These are phyloP conservation scores for Pterocles gutturalis DNA, from an alignment of 2,113 vertebrate species.

Conservation along the genomic window DNA sequence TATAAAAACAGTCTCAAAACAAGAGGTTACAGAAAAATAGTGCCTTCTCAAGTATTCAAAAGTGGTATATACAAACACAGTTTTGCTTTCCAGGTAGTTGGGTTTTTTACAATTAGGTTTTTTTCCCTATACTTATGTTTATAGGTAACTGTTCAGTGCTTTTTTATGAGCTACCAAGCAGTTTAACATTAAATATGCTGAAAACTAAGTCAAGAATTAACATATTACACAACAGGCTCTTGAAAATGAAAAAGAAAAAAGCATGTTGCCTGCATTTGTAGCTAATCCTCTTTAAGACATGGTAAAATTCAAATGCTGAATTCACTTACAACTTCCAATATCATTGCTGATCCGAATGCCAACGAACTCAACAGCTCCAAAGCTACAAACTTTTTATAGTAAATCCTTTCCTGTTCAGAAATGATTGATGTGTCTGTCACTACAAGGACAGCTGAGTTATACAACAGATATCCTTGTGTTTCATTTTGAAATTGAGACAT, in stretches of 20 bases:
- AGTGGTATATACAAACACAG: neutral
- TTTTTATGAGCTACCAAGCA: neutral
- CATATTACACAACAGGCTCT: constrained; percentile 66
- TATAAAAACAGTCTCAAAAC: neutral
- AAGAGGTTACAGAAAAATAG: neutral
- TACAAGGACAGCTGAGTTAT: constrained; percentile 75
- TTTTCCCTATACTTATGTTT: neutral
- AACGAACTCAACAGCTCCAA: constrained; percentile 80
- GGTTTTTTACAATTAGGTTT: neutral
- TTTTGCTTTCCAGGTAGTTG: neutral
- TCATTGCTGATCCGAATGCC: constrained; percentile 75
- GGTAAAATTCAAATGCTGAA: constrained; percentile 80
- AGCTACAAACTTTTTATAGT: constrained; percentile 78
- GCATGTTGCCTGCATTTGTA: constrained; percentile 78
- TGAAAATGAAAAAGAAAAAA: constrained; percentile 74
- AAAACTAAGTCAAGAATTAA: constrained; percentile 70
- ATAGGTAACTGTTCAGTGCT: neutral
- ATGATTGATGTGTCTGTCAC: constrained; percentile 78
- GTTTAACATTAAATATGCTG: constrained; percentile 12
- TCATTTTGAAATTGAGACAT: constrained; percentile 84
- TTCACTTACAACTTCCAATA: constrained; percentile 82
- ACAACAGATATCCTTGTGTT: constrained; percentile 68
- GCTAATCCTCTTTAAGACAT: constrained; percentile 89
- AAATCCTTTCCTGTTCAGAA: constrained; percentile 81
- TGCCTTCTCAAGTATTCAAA: neutral